Evolutionary conservation across 2,888 invertebrate species (phyloP), one percentile per base, ranked within the genome.

Genomic region (Pyrgus malvae): DNA sequence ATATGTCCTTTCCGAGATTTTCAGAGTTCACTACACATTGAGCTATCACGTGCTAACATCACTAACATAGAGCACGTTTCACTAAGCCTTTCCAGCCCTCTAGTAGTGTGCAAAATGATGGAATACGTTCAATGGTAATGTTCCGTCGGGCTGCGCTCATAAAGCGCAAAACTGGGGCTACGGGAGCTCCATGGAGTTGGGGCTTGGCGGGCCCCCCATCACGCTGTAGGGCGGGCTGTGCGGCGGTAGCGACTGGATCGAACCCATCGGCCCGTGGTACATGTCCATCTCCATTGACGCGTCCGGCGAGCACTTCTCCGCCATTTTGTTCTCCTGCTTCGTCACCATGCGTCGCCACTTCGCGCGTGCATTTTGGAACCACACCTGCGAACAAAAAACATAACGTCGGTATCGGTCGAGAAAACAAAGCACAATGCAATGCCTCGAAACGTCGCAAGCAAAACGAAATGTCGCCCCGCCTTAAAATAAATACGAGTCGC

Each of bases 281-380:
- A 93, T 84, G 69, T 93, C 93, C 90, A 93, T 85, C 74, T 93
- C 93, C 69, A 93, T 78, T 48, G 93, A 92, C 0, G 90, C 91
- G 65, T 91, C 91, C 65, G 93, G 93, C 12, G 93, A 93, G 73
- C 93, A 93, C 72, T 94, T 95, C 72, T 95, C 95, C 63, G 92
- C 91, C 83, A 90, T 83, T 72, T 94, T 94, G 79, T 93, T 94
- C 76, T 95, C 95, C 74, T 95, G 95, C 75, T 95, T 95, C 68
- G 95, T 91, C 83, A 96, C 94, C 93, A 96, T 95, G 64, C 98
- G 93, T 70, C 98, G 93, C 94, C 96, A 97, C 91, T 98, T 98
- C 65, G 98, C 98, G 31, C 98, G 92, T 21, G 97, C 97, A 80
- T 98, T 98, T 89, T 98, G 97, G 89, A 98, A 98, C 97, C 97